Percentiles rank a stretch among this genome's conserved stretches.
Evolutionary conservation across 2,888 invertebrate genomes (phyloP).

Genomic region (Drosophila demipolita): DNA sequence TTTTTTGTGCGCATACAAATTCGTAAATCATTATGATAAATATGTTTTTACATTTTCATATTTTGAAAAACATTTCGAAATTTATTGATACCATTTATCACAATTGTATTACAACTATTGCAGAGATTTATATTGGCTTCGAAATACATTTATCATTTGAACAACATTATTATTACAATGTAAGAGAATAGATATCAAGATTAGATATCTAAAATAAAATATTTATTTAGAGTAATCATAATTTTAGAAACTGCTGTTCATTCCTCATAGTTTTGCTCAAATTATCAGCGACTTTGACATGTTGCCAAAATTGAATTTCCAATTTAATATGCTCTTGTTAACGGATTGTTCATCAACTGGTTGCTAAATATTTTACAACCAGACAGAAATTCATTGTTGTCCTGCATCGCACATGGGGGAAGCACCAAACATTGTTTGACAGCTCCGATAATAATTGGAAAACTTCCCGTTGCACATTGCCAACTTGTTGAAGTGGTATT

Average conservation of each 20-base stretch:
- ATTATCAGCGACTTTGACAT: background rate
- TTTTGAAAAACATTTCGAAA: background rate
- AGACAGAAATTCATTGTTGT: slow-evolving; percentile 10
- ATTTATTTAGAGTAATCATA: no score
- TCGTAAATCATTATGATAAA: slow-evolving; percentile 32
- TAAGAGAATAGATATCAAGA: background rate
- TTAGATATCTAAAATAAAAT: background rate
- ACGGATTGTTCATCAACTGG: background rate
- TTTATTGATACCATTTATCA: slow-evolving; percentile 41
- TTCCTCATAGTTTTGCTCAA: background rate
- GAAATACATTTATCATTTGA: slow-evolving; percentile 25
- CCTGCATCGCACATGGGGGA: background rate
- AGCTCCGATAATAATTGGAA: slow-evolving; percentile 12
- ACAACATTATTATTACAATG: background rate
- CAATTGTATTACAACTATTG: background rate
- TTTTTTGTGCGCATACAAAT: slow-evolving; percentile 6
- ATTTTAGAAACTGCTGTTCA: background rate
- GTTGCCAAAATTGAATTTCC: slow-evolving; percentile 6
- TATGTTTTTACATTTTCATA: slow-evolving; percentile 5
- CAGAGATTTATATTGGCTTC: background rate
- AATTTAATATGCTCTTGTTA: background rate
- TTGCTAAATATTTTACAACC: slow-evolving; percentile 7
- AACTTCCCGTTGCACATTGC: background rate
- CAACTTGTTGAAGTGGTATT: slow-evolving; percentile 5
- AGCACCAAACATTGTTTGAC: slow-evolving; percentile 1